Percentiles rank a stretch among this genome's conserved stretches.
Evolutionary conservation across 2,113 vertebrate genomes (phyloP).

Genomic region (Crotophaga sulcirostris): DNA sequence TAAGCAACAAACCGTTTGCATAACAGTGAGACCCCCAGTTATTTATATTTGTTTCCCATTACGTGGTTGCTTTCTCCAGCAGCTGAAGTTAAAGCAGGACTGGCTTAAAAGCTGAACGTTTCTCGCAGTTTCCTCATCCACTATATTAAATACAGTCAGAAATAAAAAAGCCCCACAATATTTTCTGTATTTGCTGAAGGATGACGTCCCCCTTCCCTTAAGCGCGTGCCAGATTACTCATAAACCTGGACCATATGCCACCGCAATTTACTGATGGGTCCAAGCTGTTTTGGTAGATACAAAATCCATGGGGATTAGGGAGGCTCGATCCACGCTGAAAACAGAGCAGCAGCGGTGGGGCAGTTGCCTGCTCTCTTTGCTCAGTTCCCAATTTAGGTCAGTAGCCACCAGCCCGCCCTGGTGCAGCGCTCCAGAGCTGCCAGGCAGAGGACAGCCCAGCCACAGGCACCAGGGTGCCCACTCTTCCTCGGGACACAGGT

Average conservation of each 20-base stretch:
- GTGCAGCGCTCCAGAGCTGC: rapidly evolving
- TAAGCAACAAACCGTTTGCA: neutral
- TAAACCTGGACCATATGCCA: slow-evolving; percentile 99
- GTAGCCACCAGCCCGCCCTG: neutral
- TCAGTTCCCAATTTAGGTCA: slow-evolving; percentile 73
- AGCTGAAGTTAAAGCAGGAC: slow-evolving; percentile 32
- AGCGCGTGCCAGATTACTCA: slow-evolving; percentile 95
- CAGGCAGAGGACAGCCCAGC: neutral
- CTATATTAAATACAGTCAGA: slow-evolving; percentile 37
- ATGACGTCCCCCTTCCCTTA: slow-evolving; percentile 88
- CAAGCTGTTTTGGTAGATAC: slow-evolving; percentile 99
- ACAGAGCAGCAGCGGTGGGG: slow-evolving; percentile 71
- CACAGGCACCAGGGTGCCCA: rapidly evolving
- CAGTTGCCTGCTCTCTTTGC: slow-evolving; percentile 65
- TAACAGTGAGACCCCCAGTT: neutral
- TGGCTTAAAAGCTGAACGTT: slow-evolving; percentile 46
- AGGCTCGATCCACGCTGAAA: slow-evolving; percentile 84
- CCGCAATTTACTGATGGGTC: slow-evolving; percentile 99
- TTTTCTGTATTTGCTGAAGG: slow-evolving; percentile 85
- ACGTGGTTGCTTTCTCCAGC: neutral
- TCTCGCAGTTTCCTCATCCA: slow-evolving; percentile 43
- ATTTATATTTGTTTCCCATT: neutral
- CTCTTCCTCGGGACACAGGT: rapidly evolving
- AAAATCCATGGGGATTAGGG: slow-evolving; percentile 93
- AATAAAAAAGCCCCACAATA: slow-evolving; percentile 57